A percentile compares a stretch with the other conserved stretches of the same genome.
phyloP scores from a whole-genome alignment of 2,113 vertebrate species.

The Ptyas mucosa region DNA sequence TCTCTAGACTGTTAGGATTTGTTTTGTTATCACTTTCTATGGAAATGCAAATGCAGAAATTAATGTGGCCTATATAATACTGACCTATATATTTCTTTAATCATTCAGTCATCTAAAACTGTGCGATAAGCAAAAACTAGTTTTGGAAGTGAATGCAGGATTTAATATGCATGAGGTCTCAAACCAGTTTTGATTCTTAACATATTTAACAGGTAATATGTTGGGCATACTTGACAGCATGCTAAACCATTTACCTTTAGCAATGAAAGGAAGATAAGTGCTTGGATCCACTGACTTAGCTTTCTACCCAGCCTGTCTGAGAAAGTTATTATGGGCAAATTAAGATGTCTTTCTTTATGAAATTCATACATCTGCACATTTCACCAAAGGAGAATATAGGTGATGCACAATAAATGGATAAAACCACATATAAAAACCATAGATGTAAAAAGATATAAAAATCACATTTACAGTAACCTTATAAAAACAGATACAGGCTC shows the following conservation, averaged over 20 bases:
- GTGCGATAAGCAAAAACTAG: background rate
- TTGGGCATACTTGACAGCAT: background rate
- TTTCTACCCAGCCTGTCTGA: background rate
- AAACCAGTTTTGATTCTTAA: background rate
- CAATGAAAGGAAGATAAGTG: background rate
- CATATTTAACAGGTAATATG: background rate
- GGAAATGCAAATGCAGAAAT: background rate
- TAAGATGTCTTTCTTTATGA: background rate
- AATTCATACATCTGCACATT: background rate
- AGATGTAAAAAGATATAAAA: background rate
- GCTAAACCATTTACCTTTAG: background rate
- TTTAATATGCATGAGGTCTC: background rate
- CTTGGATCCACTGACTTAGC: background rate
- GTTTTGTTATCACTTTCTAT: background rate
- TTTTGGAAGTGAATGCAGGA: background rate
- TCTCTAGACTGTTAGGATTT: background rate
- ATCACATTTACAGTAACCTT: background rate
- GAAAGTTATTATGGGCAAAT: background rate
- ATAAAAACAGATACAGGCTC: background rate
- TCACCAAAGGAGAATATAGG: background rate
- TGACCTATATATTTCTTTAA: background rate
- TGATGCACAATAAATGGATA: background rate
- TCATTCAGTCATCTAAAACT: background rate
- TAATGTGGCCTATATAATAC: background rate
- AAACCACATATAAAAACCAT: background rate